Percentiles rank a stretch among this genome's conserved stretches.
These are phyloP conservation scores for Xyrichtys novacula DNA, from an alignment of 2,797 vertebrate genomes.

Conservation along the genomic window DNA sequence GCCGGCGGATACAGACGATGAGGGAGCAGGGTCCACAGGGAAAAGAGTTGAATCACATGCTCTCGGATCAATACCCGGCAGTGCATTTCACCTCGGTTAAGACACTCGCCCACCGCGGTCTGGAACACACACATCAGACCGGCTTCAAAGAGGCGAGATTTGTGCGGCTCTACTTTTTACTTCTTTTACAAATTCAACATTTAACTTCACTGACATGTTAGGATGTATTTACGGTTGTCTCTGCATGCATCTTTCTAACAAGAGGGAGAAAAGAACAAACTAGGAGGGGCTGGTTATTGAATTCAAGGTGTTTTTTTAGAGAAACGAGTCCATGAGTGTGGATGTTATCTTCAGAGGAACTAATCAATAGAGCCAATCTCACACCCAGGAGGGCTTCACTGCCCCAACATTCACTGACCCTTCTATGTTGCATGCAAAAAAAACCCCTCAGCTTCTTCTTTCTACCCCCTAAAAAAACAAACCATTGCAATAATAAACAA, in stretches of 20 bases:
- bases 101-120: conserved; percentile 37
- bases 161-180: not conserved
- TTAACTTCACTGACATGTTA: conserved; percentile 11
- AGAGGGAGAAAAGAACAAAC: conserved; percentile 16
- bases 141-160: conserved; percentile 11
- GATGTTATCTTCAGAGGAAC: conserved; percentile 61
- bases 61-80: conserved; percentile 72
- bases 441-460: conserved; percentile 37
- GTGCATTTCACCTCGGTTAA: conserved; percentile 63
- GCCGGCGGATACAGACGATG: conserved; percentile 63
- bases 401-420: conserved; percentile 62
- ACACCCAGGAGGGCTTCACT: conserved; percentile 54
- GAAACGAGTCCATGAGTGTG: conserved; percentile 47
- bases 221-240: not conserved
- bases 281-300: conserved; percentile 10
- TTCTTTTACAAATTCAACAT: conserved; percentile 25
- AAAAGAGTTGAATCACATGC: conserved; percentile 63
- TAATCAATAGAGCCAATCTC: conserved; percentile 71
- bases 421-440: conserved; percentile 44
- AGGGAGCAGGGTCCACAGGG: conserved; percentile 54
- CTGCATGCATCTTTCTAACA: not conserved
- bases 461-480: conserved; percentile 25
- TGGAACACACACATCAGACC: conserved; percentile 28
- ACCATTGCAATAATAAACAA: no score
- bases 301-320: conserved; percentile 34